These are phyloP conservation scores for Antheraea mylitta DNA, from an alignment of 1,140 invertebrate species.

Conservation along the genomic window DNA sequence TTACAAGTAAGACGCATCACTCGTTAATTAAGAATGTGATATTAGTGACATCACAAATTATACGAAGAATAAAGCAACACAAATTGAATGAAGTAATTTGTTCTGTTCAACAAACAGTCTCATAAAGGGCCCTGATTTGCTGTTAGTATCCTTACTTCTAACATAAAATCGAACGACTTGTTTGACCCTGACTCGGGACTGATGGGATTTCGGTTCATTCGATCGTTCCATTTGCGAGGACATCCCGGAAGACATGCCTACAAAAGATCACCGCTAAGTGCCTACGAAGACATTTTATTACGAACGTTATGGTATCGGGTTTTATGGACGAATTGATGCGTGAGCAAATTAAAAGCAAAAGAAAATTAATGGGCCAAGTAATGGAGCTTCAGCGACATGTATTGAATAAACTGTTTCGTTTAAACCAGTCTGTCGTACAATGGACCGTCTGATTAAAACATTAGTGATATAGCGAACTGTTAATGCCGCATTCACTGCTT, in stretches of 20 bases:
- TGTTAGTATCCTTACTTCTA: constrained; percentile 14
- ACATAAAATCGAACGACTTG: constrained; percentile 24
- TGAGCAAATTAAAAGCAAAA: constrained; percentile 18
- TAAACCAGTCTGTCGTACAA: not conserved
- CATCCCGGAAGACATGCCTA: constrained; percentile 16
- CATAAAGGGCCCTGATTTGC: constrained; percentile 9
- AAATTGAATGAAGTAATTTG: constrained; percentile 8
- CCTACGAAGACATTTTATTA: constrained; percentile 17
- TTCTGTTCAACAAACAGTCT: constrained; percentile 1
- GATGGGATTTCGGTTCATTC: constrained; percentile 10
- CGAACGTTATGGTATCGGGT: constrained; percentile 16
- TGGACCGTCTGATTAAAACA: constrained; percentile 5
- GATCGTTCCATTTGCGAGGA: constrained; percentile 15
- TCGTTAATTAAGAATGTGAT: not conserved
- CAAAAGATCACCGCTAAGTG: constrained; percentile 23
- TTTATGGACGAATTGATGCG: constrained; percentile 32
- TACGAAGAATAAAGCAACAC: not conserved
- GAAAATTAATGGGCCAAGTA: constrained; percentile 27
- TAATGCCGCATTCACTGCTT: constrained; percentile 9
- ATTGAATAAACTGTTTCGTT: constrained; percentile 11
- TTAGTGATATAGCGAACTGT: constrained; percentile 3
- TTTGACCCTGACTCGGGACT: constrained; percentile 17
- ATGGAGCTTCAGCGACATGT: constrained; percentile 17
- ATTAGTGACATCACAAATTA: not conserved
- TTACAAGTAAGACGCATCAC: not conserved